Base-by-base conservation (phyloP, 2,797 vertebrate species). In the Rhynchotus rufescens region DNA sequence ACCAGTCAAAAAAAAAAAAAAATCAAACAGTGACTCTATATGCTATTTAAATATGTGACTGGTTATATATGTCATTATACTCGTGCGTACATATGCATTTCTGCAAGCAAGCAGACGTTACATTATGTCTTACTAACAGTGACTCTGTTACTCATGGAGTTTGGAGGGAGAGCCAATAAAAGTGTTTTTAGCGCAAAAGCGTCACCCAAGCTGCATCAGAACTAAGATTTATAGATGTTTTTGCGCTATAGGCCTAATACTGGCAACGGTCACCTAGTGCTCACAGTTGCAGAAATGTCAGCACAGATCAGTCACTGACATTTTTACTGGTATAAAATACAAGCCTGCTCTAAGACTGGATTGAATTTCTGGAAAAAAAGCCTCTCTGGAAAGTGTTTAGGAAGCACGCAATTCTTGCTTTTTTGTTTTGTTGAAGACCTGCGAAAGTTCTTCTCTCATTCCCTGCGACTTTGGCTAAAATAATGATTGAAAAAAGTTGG, bases 231-330 rank as follows among this genome's bases (percentile, higher is more conserved):
- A 68, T 34, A 77, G 65, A n/a, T 60, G 67, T 79, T 40, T 28
- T 60, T 71, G 26, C 69, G 45, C 30, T 73, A 25, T 44, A 22
- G 28, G 42, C 54, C 0, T 0, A 15, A 2, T 52, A 13, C 0
- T 1, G 42, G 47, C 75, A 86, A 54, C 32, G 44, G 52, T 67
- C 74, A 38, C n/a, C n/a, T 67, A 5, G 22, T 26, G 30, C 49
- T 34, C 68, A n/a, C 61, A 62, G 2, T 34, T 82, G 47, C 65
- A 61, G 57, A 71, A 81, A 20, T 28, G 32, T 60, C 71, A 80
- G 69, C 34, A 51, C 52, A 25, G 4, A 64, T 61, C 40, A 25
- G 28, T 84, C 64, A 36, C 23, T 47, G 34, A 3, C 15, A 9
- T 62, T 52, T 32, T 71, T 88, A 38, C 52, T 84, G 52, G 8